Percentiles rank a stretch among this genome's conserved stretches.
Conservation (phyloP, 1,140 invertebrate species). For the Oreohelix idahoensis region DNA sequence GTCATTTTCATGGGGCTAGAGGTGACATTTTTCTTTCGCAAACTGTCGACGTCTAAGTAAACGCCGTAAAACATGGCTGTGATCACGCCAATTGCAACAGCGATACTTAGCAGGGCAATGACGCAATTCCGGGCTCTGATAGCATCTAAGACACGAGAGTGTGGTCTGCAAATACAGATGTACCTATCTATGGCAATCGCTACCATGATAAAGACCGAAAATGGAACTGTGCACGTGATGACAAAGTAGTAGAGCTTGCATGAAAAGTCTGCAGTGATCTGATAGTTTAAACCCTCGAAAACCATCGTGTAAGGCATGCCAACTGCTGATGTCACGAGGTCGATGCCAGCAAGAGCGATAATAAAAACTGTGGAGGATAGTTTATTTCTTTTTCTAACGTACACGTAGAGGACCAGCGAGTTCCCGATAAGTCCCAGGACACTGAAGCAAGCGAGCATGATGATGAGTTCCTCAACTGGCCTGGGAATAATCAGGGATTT, state of each 20-base stretch:
- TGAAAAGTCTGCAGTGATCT: slow-evolving; percentile 54
- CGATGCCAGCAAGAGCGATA: slow-evolving; percentile 66
- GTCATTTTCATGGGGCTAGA: neutral
- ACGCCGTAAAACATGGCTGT: slow-evolving; percentile 43
- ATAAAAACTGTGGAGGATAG: slow-evolving; percentile 71
- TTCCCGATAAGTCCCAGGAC: slow-evolving; percentile 69
- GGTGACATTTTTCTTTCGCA: neutral
- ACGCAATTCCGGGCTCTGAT: slow-evolving; percentile 22
- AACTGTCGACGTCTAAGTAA: slow-evolving; percentile 18
- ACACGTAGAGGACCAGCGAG: slow-evolving; percentile 70
- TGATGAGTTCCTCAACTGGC: slow-evolving; percentile 48
- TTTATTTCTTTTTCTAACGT: slow-evolving; percentile 65
- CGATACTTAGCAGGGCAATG: neutral
- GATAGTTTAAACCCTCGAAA: slow-evolving; percentile 55
- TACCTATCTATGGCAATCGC: slow-evolving; percentile 72
- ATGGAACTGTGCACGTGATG: slow-evolving; percentile 68
- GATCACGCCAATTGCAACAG: slow-evolving; percentile 28
- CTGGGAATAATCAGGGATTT: neutral
- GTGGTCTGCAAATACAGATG: slow-evolving; percentile 72
- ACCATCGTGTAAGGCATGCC: slow-evolving; percentile 67
- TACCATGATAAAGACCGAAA: slow-evolving; percentile 71
- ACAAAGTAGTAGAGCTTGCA: slow-evolving; percentile 71
- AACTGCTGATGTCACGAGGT: slow-evolving; percentile 65
- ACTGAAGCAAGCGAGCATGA: slow-evolving; percentile 62
- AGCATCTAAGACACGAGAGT: slow-evolving; percentile 63